Evolutionary conservation across 2,797 vertebrate species (phyloP).

Genomic region (Myripristis murdjan): DNA sequence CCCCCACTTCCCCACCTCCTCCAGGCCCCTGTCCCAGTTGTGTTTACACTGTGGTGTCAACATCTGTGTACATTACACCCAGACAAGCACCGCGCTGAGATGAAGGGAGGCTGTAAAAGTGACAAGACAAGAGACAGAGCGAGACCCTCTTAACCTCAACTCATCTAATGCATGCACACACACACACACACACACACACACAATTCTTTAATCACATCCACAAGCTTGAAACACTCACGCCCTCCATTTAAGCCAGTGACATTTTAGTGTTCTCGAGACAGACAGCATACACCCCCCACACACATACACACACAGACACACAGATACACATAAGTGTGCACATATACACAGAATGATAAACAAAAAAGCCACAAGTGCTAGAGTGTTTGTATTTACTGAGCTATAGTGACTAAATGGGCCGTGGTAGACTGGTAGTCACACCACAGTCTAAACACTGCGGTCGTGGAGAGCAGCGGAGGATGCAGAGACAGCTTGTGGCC

Average conservation of each 20-base stretch:
- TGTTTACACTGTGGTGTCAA: slow-evolving; percentile 61
- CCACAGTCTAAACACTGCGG: slow-evolving; percentile 52
- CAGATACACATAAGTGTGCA: slow-evolving; percentile 17
- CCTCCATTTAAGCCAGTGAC: slow-evolving; percentile 42
- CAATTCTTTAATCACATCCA: neutral
- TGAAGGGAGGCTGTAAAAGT: slow-evolving; percentile 52
- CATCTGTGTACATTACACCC: slow-evolving; percentile 64
- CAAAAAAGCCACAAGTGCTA: slow-evolving; percentile 45
- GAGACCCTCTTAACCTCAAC: slow-evolving; percentile 65
- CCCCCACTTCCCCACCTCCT: too few species aligned
- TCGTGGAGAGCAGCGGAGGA: slow-evolving; percentile 15
- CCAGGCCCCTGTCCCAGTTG: too few species aligned
- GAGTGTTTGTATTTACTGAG: slow-evolving; percentile 43
- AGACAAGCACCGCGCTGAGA: slow-evolving; percentile 49
- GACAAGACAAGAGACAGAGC: slow-evolving; percentile 49
- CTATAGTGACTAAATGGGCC: slow-evolving; percentile 27
- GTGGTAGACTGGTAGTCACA: slow-evolving; percentile 29
- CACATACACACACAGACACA: slow-evolving; percentile 3
- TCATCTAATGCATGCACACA: slow-evolving; percentile 15
- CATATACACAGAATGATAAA: slow-evolving; percentile 30
- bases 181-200: slow-evolving; percentile 11
- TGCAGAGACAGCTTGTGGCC: neutral
- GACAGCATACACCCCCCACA: slow-evolving; percentile 7
- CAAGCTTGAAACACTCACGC: slow-evolving; percentile 44
- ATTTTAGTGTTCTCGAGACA: slow-evolving; percentile 25